Evolutionary conservation across 30 jellyfish, hydroid and myxozoan species (phyloP), one percentile per base, ranked within the genome.

Genomic region (Turritopsis rubra): DNA sequence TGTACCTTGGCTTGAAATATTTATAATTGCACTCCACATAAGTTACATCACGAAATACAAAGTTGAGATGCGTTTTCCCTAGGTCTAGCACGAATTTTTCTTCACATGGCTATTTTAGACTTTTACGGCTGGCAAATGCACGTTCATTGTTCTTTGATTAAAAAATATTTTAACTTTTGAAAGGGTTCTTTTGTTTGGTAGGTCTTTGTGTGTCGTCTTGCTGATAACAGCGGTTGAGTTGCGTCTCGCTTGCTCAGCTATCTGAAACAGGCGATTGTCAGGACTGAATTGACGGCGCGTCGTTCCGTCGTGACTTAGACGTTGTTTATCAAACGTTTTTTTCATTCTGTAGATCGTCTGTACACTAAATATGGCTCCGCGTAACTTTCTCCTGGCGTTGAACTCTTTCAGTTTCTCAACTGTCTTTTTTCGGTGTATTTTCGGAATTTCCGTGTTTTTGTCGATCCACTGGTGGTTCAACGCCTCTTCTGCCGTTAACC

Each of bases 381-480:
- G 52, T 65, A 71, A 28, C 71, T 82, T 82, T 82, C 84, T 7
- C 16, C 84, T 71, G 28, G 72, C 85, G 81, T 82, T 82, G 20
- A 82, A 71, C 20, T 52, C 73, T 66, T 82, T 82, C 17, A 82
- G 54, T 16, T 31, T 82, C 23, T 82, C 85, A 19, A 82, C 52
- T 16, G 81, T 71, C 28, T 82, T 30, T 21, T 28, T 66, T 18
- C 85, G 92, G 80, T 87, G 93, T 21, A 31, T 53, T 52, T 65
- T 54, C 54, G 93, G 89, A 18, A 21, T 29, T 25, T 1, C 53
- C 41, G 28, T 75, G 68, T 73, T 54, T 31, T 82, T 89, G 85
- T 83, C 87, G 60, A 92, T 70, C 98, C 98, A 92, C 16, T 86
- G 79, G 30, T 92, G 98, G 28, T 54, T 52, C 29, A 81, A 22